Base-by-base conservation (phyloP, 2,888 invertebrate genomes). In the Arrhopalites spinosus region DNA sequence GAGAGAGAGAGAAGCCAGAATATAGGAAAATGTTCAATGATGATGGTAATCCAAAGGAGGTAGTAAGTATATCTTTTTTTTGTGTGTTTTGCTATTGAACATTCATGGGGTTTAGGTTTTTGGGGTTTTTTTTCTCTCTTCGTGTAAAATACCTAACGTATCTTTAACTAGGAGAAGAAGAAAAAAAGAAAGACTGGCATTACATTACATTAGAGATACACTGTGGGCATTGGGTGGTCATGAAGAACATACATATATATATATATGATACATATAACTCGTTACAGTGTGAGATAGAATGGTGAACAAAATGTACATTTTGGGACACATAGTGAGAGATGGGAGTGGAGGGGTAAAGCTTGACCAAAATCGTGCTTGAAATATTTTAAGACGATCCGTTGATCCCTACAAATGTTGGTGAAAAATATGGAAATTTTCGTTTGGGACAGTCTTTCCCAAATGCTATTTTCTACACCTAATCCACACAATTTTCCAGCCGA, bases 341-440 rank as follows among this genome's bases (percentile, higher is more conserved):
- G 68, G 29, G 68, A 70, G 56, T 61, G 68, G 59, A 68, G 59
- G 61, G 61, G 59, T 68, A 36, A 61, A 68, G 56, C 59, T 50
- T 68, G 64, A 74, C 61, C 68, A 73, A 64, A 75, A 76, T 76
- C 73, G 76, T 76, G 76, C 73, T 70, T 63, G 73, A 77, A 77
- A 77, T 77, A 77, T 77, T 73, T 76, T 77, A 77, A 77, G 73
- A 64, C 76, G 69, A 75, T 77, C 77, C 75, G 66, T 73, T 75
- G 75, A 78, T 78, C 77, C 77, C 73, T 69, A 68, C 53, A 78
- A 78, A 78, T 78, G 77, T 73, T 75, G 75, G 68, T 78, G 75
- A 73, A 78, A 78, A 78, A 75, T 73, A 78, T 75, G 75, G 75
- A 75, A 75, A 78, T 78, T 77, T 72, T 47, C 68, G 53, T 56